Percentiles rank a stretch among this genome's conserved stretches.
Evolutionary conservation across 2,888 invertebrate genomes (phyloP).

Genomic region (Beris morrisii): DNA sequence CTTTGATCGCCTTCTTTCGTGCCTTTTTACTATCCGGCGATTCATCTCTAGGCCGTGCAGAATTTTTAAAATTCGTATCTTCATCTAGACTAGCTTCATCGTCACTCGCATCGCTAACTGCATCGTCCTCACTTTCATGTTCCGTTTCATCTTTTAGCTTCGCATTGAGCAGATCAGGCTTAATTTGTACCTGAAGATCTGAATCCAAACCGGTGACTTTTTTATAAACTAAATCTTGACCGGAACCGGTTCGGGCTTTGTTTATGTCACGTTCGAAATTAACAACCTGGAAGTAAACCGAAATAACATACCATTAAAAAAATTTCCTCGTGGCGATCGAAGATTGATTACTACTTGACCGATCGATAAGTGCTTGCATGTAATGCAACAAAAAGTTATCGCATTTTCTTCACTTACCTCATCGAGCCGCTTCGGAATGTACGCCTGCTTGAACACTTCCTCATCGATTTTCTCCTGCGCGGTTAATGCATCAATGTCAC

Average conservation of each 20-base stretch:
- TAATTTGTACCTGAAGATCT: conserved; percentile 73
- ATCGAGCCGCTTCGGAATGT: conserved; percentile 88
- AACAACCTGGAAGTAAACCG: conserved; percentile 63
- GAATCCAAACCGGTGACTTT: conserved; percentile 83
- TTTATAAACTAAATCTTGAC: conserved; percentile 77
- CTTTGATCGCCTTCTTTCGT: conserved; percentile 86
- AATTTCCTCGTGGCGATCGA: background rate
- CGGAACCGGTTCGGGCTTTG: conserved; percentile 73
- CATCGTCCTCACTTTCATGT: conserved; percentile 39
- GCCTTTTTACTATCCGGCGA: conserved; percentile 77
- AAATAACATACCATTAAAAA: conserved; percentile 2
- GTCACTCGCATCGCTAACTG: conserved; percentile 30
- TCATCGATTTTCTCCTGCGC: conserved; percentile 81
- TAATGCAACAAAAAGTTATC: too few species aligned
- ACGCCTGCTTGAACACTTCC: conserved; percentile 90
- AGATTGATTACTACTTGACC: too few species aligned
- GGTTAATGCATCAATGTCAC: conserved; percentile 66
- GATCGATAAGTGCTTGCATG: too few species aligned
- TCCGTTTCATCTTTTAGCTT: conserved; percentile 44
- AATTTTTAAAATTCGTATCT: conserved; percentile 62
- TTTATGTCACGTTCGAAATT: conserved; percentile 85
- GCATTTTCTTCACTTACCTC: conserved; percentile 64
- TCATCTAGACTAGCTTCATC: conserved; percentile 43
- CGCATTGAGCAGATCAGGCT: conserved; percentile 64
- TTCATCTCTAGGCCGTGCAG: conserved; percentile 75